Percentiles rank a stretch among this genome's conserved stretches.
Conservation (phyloP, 2,113 vertebrate genomes). For the Phyllostomus discolor region DNA sequence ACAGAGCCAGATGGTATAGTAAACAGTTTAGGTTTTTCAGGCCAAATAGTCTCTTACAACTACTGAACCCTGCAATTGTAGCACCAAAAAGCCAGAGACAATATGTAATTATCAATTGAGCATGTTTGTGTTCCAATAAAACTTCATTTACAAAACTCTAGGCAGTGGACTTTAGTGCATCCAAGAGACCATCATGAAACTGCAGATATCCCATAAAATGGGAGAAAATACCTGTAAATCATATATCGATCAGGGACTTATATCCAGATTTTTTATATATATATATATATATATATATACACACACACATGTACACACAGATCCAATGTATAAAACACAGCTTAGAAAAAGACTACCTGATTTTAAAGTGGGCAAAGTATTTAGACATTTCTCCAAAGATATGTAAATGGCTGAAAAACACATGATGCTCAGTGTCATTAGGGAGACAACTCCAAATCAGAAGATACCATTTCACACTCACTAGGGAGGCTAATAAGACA, state of each 20-base stretch:
- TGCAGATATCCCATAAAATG: background rate
- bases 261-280: background rate
- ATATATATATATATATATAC: no score
- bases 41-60: background rate
- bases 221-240: background rate
- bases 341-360: background rate
- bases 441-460: background rate
- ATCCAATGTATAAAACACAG: background rate
- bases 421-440: background rate
- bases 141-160: background rate
- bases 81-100: background rate
- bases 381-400: slow-evolving; percentile 3
- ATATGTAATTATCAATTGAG: background rate
- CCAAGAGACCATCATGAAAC: background rate
- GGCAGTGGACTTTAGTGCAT: background rate
- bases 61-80: background rate
- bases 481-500: background rate
- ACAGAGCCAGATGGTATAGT: background rate
- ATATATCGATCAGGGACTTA: background rate
- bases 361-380: background rate
- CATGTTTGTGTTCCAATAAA: background rate
- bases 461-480: background rate
- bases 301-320: no score
- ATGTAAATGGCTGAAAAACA: background rate
- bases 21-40: background rate